phyloP scores from a whole-genome alignment of 1,140 invertebrate species.

The Nomia melanderi region DNA sequence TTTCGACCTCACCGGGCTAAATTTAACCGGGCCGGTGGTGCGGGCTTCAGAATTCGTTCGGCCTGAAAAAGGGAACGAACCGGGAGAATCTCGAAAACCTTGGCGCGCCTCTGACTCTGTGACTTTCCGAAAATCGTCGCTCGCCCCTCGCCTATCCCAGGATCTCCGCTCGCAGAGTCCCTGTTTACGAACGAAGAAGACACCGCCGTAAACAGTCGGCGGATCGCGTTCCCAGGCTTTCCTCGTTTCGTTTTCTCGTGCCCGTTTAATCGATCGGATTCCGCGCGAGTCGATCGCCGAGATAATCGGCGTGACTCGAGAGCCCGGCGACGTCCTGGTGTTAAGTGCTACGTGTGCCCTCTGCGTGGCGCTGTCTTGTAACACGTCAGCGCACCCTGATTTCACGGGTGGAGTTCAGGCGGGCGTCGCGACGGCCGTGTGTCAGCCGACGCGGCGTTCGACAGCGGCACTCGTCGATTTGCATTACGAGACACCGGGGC shows the following conservation, averaged over 20 bases:
- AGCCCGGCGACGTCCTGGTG: conserved; percentile 55
- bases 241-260: conserved; percentile 8
- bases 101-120: background rate
- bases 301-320: conserved; percentile 46
- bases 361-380: conserved; percentile 71
- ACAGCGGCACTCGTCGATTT: conserved; percentile 52
- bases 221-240: background rate
- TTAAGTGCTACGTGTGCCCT: conserved; percentile 70
- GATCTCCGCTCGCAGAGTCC: too few relatives aligned
- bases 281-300: conserved; percentile 47
- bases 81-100: conserved; percentile 31
- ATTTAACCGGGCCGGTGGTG: conserved; percentile 40
- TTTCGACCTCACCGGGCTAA: conserved; percentile 34
- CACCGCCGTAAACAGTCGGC: background rate
- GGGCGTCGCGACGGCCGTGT: conserved; percentile 41
- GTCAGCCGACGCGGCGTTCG: conserved; percentile 59
- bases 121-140: background rate
- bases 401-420: conserved; percentile 49
- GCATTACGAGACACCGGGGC: conserved; percentile 34
- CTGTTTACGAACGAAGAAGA: too few relatives aligned
- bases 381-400: conserved; percentile 55
- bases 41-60: conserved; percentile 39
- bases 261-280: conserved; percentile 55
- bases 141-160: background rate
- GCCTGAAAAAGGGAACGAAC: conserved; percentile 34